A percentile compares a stretch with the other conserved stretches of the same genome.
These are phyloP conservation scores for Dryobota labecula DNA, from an alignment of 2,888 invertebrate genomes.

Conservation along the genomic window DNA sequence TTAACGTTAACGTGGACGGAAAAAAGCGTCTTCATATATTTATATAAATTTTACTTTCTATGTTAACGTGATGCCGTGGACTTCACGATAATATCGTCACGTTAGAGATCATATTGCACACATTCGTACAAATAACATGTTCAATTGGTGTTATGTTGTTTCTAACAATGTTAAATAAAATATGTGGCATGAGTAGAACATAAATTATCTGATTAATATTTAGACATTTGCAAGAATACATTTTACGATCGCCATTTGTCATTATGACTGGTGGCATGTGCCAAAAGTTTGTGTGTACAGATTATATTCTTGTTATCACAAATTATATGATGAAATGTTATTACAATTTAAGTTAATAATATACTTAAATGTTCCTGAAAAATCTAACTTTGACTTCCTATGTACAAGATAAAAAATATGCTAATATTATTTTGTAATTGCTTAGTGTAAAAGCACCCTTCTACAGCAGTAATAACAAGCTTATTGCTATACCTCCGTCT, in stretches of 20 bases:
- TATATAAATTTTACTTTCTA: too few species aligned
- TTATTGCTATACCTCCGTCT: constrained; percentile 13
- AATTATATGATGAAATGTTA: constrained; percentile 1
- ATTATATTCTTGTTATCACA: constrained; percentile 18
- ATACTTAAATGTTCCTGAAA: too few species aligned
- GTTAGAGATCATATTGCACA: too few species aligned
- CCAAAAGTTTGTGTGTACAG: constrained; percentile 31
- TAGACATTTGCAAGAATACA: constrained; percentile 33
- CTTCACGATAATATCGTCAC: too few species aligned
- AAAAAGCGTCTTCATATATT: too few species aligned
- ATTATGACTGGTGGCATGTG: constrained; percentile 26
- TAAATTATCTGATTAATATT: constrained; percentile 41
- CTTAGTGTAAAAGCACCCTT: constrained; percentile 6
- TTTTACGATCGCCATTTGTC: constrained; percentile 44
- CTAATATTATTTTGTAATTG: background rate
- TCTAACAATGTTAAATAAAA: constrained; percentile 18
- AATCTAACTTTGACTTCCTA: too few species aligned
- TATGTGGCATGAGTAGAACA: constrained; percentile 20
- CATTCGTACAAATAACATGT: background rate
- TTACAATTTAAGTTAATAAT: background rate
- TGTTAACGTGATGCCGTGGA: too few species aligned
- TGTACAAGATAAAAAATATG: too few species aligned
- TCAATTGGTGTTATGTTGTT: background rate
- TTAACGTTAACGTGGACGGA: too few species aligned
- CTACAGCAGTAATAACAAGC: constrained; percentile 3